Base-by-base conservation (phyloP, 1,140 invertebrate genomes). In the Lepidotrigona ventralis region DNA sequence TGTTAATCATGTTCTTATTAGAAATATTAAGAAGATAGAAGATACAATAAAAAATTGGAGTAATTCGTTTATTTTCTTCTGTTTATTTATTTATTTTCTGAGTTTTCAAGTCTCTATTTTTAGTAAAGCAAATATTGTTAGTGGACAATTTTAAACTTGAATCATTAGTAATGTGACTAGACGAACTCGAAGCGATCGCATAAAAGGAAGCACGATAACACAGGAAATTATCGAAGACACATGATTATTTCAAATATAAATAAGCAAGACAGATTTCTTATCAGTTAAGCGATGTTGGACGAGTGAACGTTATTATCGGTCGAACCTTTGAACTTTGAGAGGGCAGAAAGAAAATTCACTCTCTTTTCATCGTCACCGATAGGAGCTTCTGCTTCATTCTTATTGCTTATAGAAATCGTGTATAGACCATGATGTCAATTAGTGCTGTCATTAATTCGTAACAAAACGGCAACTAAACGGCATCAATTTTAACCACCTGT, bases 301-400 rank as follows among this genome's bases (percentile, higher is more conserved):
- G 17, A 83, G 69, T n/a, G 51, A 63, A 46, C 69, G 54, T 69
- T 79, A 15, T 82, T 88, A 90, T 90, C 90, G 33, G 15, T 5
- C 33, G 39, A 73, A 89, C 88, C 89, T 90, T 90, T 90, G 89
- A 86, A 85, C 90, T 85, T 60, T 78, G 80, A 56, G 81, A 84
- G 68, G 53, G 54, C 54, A 58, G 63, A 46, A 70, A 53, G 81
- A 86, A 89, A 86, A 87, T 53, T 84, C 72, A 15, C 60, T 83
- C 58, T 84, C 53, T 70, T 77, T 76, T 78, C 77, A n/a, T 60
- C 54, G 64, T 1, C 1, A 26, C 66, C 39, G 86, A 85, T 83
- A 88, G 85, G 81, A 58, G 51, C 39, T 58, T 39, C 33, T 26
- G 64, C 46, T 33, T 74, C 77, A 72, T 84, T 89, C 81, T 81